Base-by-base conservation (phyloP, 1,140 invertebrate genomes). In the Rhysida immarginata region DNA sequence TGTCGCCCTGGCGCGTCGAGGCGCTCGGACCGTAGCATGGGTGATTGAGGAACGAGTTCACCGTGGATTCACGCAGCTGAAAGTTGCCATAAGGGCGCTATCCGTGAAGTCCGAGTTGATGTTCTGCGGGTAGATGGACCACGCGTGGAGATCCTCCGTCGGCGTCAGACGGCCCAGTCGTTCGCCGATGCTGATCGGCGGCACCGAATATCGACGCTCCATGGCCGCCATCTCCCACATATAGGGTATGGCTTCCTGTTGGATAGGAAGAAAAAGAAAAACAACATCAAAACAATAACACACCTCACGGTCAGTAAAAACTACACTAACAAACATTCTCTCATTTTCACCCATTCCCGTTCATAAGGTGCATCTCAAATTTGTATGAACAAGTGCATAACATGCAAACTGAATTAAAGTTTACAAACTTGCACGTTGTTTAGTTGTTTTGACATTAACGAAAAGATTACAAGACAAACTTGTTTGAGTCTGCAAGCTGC, bases 101-200 rank as follows among this genome's bases (percentile, higher is more conserved):
- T 94, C 90, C 49, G 89, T 92, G 68, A 94, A 93, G 69, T 94
- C 90, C 0, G 88, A 92, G 71, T 94, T 95, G 26, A 94, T 73
- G 69, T 95, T 95, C 80, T 95, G 91, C 64, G 90, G 82, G 73
- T 93, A 95, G 66, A 95, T 93, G 52, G 87, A 91, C 91, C 91
- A 95, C 48, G 90, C 90, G 70, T 95, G 90, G 53, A 94, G 75
- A 71, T 95, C 89, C 66, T 93, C 89, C 25, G 85, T 87, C 1
- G 81, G 76, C 41, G 77, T 74, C 71, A 69, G 70, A 68, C 71
- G 72, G 46, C 50, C 55, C 29, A 43, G 16, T 3, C 57, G 54
- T 23, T 25, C 42, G 41, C 56, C 54, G 51, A 46, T 56, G 26
- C 26, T 45, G 27, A 57, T 81, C 62, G 81, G 81, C 5, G 85